Evolutionary conservation across 2,113 vertebrate genomes (phyloP).

Genomic region (Aramus guarauna): DNA sequence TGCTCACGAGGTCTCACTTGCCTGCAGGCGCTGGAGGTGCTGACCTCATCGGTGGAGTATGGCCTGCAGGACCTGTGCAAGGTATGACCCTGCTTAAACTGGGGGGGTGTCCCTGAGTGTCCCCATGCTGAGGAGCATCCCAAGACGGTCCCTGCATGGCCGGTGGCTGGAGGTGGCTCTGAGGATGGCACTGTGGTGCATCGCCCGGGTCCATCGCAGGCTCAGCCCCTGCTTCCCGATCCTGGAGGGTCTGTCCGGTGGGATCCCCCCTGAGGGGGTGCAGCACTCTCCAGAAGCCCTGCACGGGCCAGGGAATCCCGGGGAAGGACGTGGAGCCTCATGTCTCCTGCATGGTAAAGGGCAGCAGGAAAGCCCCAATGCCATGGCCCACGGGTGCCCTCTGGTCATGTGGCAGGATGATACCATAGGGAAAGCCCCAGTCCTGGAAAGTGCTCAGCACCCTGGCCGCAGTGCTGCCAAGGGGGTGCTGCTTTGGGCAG

Average conservation of each 20-base stretch:
- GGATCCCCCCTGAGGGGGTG: neutral
- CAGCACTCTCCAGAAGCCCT: rapidly evolving
- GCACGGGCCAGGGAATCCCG: neutral
- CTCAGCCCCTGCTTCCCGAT: neutral
- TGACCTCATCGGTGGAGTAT: constrained; percentile 76
- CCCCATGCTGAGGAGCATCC: neutral
- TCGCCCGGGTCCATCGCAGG: rapidly evolving
- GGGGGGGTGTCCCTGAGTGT: rapidly evolving
- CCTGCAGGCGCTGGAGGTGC: constrained; percentile 76
- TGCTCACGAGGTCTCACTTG: neutral
- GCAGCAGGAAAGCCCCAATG: neutral
- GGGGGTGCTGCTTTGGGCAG: rapidly evolving
- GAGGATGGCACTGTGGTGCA: rapidly evolving
- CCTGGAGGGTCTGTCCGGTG: neutral
- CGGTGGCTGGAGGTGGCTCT: neutral
- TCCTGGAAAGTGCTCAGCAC: neutral
- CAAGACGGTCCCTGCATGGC: neutral
- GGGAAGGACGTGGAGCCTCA: neutral
- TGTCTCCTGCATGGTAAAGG: rapidly evolving
- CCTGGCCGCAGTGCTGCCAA: neutral
- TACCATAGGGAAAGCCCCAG: rapidly evolving
- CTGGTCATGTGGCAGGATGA: neutral
- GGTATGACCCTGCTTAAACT: neutral
- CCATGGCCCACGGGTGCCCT: rapidly evolving
- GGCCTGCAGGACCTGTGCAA: constrained; percentile 77